A percentile compares a stretch with the other conserved stretches of the same genome.
phyloP scores from a whole-genome alignment of 2,888 invertebrate species.

The Pseudococcus jackbeardsleyi region DNA sequence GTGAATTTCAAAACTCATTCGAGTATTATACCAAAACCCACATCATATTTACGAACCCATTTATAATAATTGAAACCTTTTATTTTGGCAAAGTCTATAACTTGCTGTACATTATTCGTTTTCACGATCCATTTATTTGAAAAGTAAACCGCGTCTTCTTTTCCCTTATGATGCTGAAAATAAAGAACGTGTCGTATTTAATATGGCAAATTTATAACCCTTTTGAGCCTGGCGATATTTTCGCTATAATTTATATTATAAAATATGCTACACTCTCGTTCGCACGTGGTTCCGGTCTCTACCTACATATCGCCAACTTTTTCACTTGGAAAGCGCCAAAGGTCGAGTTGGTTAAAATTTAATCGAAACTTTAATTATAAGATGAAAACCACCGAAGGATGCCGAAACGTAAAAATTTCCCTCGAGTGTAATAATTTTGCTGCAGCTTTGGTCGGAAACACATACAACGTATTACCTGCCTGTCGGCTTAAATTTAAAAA shows the following conservation, averaged over 20 bases:
- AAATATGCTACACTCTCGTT: conserved; percentile 10
- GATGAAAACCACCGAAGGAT: conserved; percentile 29
- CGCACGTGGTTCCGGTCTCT: background rate
- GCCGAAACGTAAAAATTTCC: conserved; percentile 42
- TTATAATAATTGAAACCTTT: conserved; percentile 56
- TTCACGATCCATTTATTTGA: conserved; percentile 58
- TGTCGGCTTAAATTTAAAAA: background rate
- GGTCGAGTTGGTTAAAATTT: conserved; percentile 31
- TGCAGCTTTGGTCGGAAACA: background rate
- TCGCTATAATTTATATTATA: conserved; percentile 26
- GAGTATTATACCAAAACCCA: background rate
- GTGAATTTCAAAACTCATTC: background rate
- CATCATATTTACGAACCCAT: conserved; percentile 34
- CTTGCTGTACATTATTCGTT: conserved; percentile 35
- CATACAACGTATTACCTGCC: background rate
- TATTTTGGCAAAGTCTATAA: conserved; percentile 45
- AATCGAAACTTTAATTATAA: conserved; percentile 52
- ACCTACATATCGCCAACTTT: background rate
- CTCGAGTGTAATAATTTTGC: conserved; percentile 22
- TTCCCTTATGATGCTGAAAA: conserved; percentile 56
- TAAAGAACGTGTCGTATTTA: conserved; percentile 11
- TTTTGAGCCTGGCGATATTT: conserved; percentile 21
- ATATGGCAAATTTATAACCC: conserved; percentile 41
- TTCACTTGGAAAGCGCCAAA: conserved; percentile 6
- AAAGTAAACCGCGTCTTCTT: conserved; percentile 53